A percentile compares a stretch with the other conserved stretches of the same genome.
Evolutionary conservation across 2,888 invertebrate species (phyloP).

Genomic region (Byasa hedistus): DNA sequence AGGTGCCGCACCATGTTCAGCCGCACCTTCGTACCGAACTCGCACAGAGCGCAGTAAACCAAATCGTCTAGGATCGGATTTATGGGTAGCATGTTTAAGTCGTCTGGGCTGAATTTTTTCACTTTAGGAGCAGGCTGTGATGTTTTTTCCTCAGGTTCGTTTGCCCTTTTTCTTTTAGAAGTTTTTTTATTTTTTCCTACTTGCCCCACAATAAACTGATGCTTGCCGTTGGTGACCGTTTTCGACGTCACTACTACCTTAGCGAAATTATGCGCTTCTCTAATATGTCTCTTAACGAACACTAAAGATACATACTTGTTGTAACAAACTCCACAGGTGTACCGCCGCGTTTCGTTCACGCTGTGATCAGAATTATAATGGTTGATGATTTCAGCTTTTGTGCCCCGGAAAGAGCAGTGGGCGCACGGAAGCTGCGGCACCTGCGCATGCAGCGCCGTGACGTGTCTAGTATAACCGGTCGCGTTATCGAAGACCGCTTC

Average conservation of each 20-base stretch:
- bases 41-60: constrained; percentile 83
- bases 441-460: constrained; percentile 34
- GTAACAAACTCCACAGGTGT: constrained; percentile 15
- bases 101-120: constrained; percentile 77
- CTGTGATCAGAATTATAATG: constrained; percentile 46
- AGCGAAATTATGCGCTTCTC: constrained; percentile 1
- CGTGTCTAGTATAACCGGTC: constrained; percentile 50
- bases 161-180: constrained; percentile 1
- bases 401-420: constrained; percentile 34
- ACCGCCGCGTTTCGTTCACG: not conserved
- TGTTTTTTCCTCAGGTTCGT: not conserved
- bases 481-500: constrained; percentile 34
- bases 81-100: constrained; percentile 82
- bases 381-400: constrained; percentile 37
- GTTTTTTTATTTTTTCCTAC: not conserved
- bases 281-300: constrained; percentile 18
- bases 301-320: not conserved
- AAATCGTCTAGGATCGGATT: constrained; percentile 82
- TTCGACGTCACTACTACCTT: constrained; percentile 11
- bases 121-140: constrained; percentile 37
- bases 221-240: not conserved
- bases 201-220: constrained; percentile 5
- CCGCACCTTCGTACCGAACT: constrained; percentile 84
- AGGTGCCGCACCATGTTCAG: constrained; percentile 86
- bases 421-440: constrained; percentile 37